Percentiles rank a stretch among this genome's conserved stretches.
Evolutionary conservation across 2,888 invertebrate species (phyloP).

Genomic region (Coenonympha arcania): DNA sequence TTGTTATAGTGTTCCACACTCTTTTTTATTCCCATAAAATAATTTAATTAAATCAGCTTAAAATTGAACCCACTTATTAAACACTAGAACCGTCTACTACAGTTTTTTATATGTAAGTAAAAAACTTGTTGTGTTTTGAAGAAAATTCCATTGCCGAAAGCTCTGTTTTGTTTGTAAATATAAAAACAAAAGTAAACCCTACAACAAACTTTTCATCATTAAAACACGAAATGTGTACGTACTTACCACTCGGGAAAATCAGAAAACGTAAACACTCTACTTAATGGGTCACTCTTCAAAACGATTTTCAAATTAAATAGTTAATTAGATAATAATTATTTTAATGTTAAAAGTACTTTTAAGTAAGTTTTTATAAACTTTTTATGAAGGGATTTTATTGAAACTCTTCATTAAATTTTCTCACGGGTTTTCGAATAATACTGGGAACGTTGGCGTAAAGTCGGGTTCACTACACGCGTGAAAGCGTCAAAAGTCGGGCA

Average conservation of each 20-base stretch:
- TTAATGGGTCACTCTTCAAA: background rate
- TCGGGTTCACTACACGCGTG: background rate
- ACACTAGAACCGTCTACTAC: too few relatives aligned
- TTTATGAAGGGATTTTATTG: background rate
- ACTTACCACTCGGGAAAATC: conserved; percentile 4
- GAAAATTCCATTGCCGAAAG: too few relatives aligned
- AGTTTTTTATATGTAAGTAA: too few relatives aligned
- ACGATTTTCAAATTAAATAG: background rate
- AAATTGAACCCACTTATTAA: too few relatives aligned
- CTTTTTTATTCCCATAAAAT: too few relatives aligned
- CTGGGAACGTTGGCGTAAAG: background rate
- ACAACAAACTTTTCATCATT: background rate
- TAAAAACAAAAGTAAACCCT: too few relatives aligned
- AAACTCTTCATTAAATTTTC: background rate
- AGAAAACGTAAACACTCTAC: background rate
- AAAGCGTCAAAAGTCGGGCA: background rate
- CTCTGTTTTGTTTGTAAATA: too few relatives aligned
- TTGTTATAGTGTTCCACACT: too few relatives aligned
- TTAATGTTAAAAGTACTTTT: background rate
- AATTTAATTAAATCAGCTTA: too few relatives aligned
- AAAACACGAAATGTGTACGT: background rate
- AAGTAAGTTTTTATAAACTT: background rate
- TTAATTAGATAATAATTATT: too few relatives aligned
- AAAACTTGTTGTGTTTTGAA: too few relatives aligned
- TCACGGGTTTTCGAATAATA: background rate